These are phyloP conservation scores for Meleagris gallopavo DNA, from an alignment of 2,113 vertebrate genomes.

Conservation along the genomic window DNA sequence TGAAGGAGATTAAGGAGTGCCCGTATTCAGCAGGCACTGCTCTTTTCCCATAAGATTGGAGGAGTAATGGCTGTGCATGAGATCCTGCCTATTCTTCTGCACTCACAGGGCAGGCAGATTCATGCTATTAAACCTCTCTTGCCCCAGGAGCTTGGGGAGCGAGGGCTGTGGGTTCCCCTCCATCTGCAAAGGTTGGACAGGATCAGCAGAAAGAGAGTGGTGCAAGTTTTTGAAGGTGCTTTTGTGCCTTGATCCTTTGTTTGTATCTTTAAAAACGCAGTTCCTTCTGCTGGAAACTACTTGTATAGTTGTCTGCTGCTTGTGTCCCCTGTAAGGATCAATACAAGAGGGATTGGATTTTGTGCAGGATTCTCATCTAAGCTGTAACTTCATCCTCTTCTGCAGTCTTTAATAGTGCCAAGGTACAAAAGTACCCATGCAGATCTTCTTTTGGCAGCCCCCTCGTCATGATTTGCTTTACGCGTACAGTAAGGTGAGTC, in stretches of 20 bases:
- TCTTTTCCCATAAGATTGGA: constrained; percentile 13
- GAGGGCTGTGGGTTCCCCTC: background rate
- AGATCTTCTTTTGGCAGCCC: background rate
- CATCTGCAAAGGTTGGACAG: background rate
- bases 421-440: too few relatives aligned
- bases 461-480: background rate
- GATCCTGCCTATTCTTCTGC: background rate
- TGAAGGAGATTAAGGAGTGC: constrained; percentile 50
- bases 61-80: background rate
- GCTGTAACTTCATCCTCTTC: background rate
- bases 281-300: background rate
- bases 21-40: background rate
- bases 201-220: accelerated
- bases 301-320: accelerated
- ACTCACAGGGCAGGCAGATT: background rate
- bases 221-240: background rate
- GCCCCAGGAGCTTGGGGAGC: background rate
- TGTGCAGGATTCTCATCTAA: background rate
- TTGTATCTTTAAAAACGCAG: background rate
- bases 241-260: background rate
- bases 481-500: background rate
- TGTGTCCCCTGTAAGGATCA: background rate
- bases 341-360: background rate
- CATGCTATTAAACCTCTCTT: background rate
- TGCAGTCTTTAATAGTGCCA: background rate